Evolutionary conservation across 1,140 invertebrate genomes (phyloP).

Genomic region (Leguminivora glycinivorella): DNA sequence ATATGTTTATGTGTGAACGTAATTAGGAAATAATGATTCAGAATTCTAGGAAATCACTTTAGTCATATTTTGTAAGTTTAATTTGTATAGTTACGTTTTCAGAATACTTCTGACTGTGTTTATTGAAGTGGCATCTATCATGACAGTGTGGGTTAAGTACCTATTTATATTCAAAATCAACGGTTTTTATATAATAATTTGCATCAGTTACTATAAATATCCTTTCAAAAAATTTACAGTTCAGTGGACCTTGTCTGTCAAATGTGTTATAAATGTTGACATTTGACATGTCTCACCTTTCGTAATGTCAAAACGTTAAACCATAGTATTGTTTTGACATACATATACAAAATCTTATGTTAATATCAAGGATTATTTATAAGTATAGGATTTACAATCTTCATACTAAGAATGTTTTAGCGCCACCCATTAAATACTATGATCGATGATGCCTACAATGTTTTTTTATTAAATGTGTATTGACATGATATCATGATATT

Average conservation of each 20-base stretch:
- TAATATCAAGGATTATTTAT: too few relatives aligned
- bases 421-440: too few relatives aligned
- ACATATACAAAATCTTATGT: neutral
- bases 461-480: too few relatives aligned
- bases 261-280: neutral
- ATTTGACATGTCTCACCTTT: neutral
- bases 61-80: constrained; percentile 1
- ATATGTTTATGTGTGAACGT: constrained; percentile 61
- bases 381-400: too few relatives aligned
- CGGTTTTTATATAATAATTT: neutral
- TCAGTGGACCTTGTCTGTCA: neutral
- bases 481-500: too few relatives aligned
- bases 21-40: constrained; percentile 71
- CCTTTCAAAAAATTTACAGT: neutral
- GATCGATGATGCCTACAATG: too few relatives aligned
- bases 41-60: constrained; percentile 50
- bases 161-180: neutral
- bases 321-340: neutral
- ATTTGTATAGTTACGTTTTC: constrained; percentile 1
- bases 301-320: neutral
- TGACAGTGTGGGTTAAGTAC: too few relatives aligned
- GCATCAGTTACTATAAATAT: too few relatives aligned
- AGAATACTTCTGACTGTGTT: neutral
- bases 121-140: neutral
- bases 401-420: too few relatives aligned